Base-by-base conservation (phyloP, 2,888 invertebrate genomes). In the Hedya salicella region DNA sequence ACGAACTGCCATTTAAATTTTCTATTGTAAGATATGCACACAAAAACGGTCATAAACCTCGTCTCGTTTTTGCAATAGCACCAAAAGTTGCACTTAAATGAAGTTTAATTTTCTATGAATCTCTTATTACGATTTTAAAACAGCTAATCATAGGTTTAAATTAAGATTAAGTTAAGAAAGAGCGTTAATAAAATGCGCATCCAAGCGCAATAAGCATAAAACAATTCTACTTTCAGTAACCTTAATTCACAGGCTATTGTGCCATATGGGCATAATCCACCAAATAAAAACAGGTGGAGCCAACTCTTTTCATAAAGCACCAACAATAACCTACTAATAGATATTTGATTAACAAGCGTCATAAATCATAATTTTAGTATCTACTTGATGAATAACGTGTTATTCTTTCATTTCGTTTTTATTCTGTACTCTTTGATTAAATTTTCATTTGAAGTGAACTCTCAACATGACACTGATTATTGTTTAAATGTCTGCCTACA, bases 261-360 rank as follows among this genome's bases (percentile, higher is more conserved):
- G 44, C 57, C 42, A 30, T n/a, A 17, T 40, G 46, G 30, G 48
- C 19, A 30, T 36, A 40, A 50, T 40, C 16, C 14, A 36, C n/a
- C 48, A 14, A 40, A 40, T 49, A 65, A 66, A 65, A 61, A 68
- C 72, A 76, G 80, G 79, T 79, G 75, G 77, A 63, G 79, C 72
- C 13, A 42, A n/a, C 74, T 78, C 78, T 75, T 64, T 70, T 69
- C 70, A 71, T 75, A 75, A 75, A 72, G 72, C 74, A 73, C 72
- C 69, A n/a, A 72, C 68, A 76, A 73, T 75, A 84, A 79, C 76
- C 65, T 71, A 71, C 75, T 87, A 86, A 87, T 87, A 80, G 73
- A 78, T 81, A 83, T 86, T 81, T 85, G 83, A 89, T 84, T 81
- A 83, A 81, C 78, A 73, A 78, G 76, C 78, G 83, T 83, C 84